These are phyloP conservation scores for Scolopax bukidnonensis DNA, from an alignment of 2,797 vertebrate species.

Conservation along the genomic window DNA sequence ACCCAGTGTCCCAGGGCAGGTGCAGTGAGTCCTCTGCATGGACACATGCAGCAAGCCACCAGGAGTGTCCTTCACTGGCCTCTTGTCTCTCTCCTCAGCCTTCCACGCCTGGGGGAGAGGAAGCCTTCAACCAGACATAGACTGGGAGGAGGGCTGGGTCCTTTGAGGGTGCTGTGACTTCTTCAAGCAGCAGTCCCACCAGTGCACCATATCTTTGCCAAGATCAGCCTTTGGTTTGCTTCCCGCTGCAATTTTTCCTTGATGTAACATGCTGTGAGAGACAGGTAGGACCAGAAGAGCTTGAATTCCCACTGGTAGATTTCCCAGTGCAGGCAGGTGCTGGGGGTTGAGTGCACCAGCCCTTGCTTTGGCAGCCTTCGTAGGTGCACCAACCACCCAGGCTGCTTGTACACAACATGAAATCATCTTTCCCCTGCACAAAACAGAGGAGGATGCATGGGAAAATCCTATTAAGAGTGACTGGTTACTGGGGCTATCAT, in stretches of 20 bases:
- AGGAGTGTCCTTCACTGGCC: rapidly evolving
- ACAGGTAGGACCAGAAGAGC: neutral
- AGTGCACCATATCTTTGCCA: neutral
- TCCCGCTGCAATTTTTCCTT: neutral
- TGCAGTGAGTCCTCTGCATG: rapidly evolving
- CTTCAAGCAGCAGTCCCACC: neutral
- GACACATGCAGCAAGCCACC: neutral
- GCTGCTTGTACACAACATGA: neutral
- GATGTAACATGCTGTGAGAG: rapidly evolving
- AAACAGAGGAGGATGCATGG: neutral
- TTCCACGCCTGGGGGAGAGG: rapidly evolving
- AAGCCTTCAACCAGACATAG: rapidly evolving
- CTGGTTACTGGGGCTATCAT: neutral
- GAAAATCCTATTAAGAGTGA: neutral
- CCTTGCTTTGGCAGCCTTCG: neutral
- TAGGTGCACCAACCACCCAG: neutral
- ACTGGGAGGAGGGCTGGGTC: neutral
- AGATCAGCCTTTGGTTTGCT: neutral
- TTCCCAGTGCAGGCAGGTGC: neutral
- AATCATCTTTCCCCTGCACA: neutral
- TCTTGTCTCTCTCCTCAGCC: neutral
- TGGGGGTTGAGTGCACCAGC: neutral
- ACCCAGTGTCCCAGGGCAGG: rapidly evolving
- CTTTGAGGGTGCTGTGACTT: rapidly evolving
- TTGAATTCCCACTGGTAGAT: neutral